These are phyloP conservation scores for Rana temporaria DNA, from an alignment of 2,113 vertebrate species.

Conservation along the genomic window DNA sequence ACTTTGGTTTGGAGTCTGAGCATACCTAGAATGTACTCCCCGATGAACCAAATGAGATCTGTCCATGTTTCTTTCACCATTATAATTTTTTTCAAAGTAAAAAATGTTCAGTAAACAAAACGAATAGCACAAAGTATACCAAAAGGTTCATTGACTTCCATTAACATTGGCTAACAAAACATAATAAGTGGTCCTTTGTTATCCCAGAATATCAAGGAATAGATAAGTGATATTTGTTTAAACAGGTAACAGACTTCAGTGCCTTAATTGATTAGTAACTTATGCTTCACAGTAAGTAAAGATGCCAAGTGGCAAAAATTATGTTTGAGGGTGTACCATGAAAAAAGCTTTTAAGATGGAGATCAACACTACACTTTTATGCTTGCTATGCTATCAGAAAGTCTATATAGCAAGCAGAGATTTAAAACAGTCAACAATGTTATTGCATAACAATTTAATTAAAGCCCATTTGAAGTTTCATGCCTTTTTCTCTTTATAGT, in stretches of 20 bases:
- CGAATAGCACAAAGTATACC: neutral
- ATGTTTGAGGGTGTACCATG: neutral
- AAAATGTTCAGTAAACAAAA: conserved; percentile 11
- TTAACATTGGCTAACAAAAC: conserved; percentile 5
- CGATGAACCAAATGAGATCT: too few species aligned
- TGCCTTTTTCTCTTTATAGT: too few species aligned
- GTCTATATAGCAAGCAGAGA: too few species aligned
- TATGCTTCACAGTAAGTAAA: neutral
- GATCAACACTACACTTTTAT: neutral
- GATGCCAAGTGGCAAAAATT: neutral
- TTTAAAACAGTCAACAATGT: too few species aligned
- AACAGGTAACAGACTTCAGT: conserved; percentile 1
- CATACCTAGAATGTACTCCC: too few species aligned
- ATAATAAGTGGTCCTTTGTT: conserved; percentile 15
- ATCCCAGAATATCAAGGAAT: neutral
- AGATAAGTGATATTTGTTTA: conserved; percentile 2
- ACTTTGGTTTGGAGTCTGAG: too few species aligned
- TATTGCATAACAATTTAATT: too few species aligned
- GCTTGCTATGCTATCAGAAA: too few species aligned
- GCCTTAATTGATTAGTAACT: neutral
- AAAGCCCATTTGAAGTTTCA: too few species aligned
- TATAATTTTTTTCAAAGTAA: neutral
- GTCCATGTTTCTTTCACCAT: too few species aligned
- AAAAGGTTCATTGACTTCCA: neutral
- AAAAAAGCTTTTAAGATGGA: neutral